Evolutionary conservation across 1,140 invertebrate genomes (phyloP), one percentile per base, ranked within the genome.

Genomic region (Panagrolaimus sp.): DNA sequence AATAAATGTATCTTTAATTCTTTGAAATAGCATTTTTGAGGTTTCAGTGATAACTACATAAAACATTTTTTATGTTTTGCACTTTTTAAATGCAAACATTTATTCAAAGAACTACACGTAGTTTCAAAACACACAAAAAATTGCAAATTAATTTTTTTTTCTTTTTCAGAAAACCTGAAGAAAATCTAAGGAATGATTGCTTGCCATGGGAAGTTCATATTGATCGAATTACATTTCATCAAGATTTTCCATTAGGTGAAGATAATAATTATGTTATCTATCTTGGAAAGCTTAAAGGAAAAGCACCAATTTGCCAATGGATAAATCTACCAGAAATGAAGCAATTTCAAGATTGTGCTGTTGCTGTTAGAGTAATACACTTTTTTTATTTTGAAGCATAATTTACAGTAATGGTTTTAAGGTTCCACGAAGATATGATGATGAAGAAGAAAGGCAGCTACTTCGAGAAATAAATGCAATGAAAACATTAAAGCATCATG

Each of bases 301-400:
- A 72, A 48, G 62, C 72, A 1, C 72, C 72, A 16, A 72, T 74
- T 23, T 65, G 73, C 53, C 70, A 72, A 43, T 74, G 72, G 72
- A 74, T 74, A 9, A 66, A 74, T 27, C 43, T 65, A 47, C 46
- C 72, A 9, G 72, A 74, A 57, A 74, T 74, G 70, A 71, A 72
- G 14, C 72, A 74, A 38, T 74, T 74, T 51, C 72, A 74, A 48
- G 72, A 74, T 42, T 74, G 72, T 45, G 70, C 72, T 23, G 72
- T 74, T 3, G 72, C 72, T 42, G 65, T 74, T 42, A 25, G 72
- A 43, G 70, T 74, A 14, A 38, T 38, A 38, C 31, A 38, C 7
- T 38, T 38, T 4, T 38, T 38, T 38, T 4, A 38, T 38, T 38
- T 38, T 4, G 7, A 38, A 38, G 7, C 7, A 38, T 38, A 38